phyloP scores from a whole-genome alignment of 2,797 vertebrate species.

The Mergus octosetaceus region DNA sequence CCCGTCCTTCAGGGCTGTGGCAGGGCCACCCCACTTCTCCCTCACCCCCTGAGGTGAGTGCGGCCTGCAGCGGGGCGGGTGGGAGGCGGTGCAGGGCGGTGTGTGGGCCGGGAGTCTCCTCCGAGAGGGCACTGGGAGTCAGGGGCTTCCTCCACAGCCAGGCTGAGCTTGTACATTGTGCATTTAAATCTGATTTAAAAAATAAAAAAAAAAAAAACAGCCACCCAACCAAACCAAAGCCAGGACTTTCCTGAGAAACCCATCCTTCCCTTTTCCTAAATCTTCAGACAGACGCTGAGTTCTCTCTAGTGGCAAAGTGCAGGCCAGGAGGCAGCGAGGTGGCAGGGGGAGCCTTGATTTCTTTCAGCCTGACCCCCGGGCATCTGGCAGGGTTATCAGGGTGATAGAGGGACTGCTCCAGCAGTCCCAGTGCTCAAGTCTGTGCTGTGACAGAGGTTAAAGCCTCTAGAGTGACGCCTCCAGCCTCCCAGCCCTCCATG shows the following conservation, averaged over 20 bases:
- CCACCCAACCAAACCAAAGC: not conserved
- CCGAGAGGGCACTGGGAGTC: not conserved
- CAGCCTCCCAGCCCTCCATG: too few species aligned
- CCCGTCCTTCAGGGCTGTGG: not conserved
- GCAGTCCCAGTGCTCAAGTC: too few species aligned
- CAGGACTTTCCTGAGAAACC: not conserved
- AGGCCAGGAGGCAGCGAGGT: not conserved
- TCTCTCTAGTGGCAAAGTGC: slow-evolving; percentile 16
- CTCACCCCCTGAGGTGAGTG: not conserved
- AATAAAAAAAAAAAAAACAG: not conserved
- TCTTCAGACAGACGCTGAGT: slow-evolving; percentile 31
- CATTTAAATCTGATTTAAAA: not conserved
- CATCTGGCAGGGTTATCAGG: too few species aligned
- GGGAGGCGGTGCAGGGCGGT: too few species aligned
- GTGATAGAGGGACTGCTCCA: too few species aligned
- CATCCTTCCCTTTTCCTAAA: not conserved
- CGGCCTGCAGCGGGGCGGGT: not conserved
- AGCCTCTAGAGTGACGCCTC: too few species aligned
- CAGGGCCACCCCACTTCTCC: too few species aligned
- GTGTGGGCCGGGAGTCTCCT: too few species aligned
- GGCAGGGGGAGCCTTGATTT: too few species aligned
- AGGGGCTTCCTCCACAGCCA: slow-evolving; percentile 22
- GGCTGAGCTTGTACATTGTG: slow-evolving; percentile 31
- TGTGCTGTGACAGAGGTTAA: too few species aligned
- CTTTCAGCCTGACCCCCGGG: not conserved